Evolutionary conservation across 2,113 vertebrate genomes (phyloP).

Genomic region (Glaucomys volans): DNA sequence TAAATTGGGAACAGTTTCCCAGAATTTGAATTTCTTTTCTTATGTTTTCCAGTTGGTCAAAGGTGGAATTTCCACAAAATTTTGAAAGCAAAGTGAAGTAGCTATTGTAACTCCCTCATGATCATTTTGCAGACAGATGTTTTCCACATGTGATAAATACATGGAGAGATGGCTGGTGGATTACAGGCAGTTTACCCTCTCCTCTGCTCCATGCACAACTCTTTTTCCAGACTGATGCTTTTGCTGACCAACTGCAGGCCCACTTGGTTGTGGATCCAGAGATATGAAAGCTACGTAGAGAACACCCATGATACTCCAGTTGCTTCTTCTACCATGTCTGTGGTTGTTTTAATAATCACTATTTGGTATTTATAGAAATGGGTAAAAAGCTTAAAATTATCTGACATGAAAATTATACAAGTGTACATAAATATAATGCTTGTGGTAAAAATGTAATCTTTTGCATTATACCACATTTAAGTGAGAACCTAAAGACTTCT

Average conservation of each 20-base stretch:
- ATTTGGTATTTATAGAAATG: neutral
- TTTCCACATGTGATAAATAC: neutral
- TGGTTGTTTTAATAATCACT: neutral
- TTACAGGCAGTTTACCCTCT: neutral
- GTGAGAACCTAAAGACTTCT: neutral
- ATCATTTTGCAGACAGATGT: neutral
- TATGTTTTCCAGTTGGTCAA: neutral
- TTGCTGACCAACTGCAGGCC: neutral
- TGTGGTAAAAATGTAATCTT: neutral
- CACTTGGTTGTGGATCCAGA: neutral
- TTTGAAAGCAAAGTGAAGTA: neutral
- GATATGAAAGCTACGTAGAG: neutral
- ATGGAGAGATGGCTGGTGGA: neutral
- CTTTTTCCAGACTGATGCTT: neutral
- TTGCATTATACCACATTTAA: neutral
- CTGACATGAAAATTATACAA: neutral
- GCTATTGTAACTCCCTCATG: neutral
- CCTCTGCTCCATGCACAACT: neutral
- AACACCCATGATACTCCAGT: neutral
- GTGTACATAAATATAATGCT: neutral
- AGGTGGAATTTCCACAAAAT: neutral
- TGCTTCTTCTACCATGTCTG: neutral
- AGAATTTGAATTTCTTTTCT: neutral
- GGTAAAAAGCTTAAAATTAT: neutral
- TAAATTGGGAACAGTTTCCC: neutral